A percentile compares a stretch with the other conserved stretches of the same genome.
Evolutionary conservation across 1,140 invertebrate genomes (phyloP).

Genomic region (Drosophila kanapiae): DNA sequence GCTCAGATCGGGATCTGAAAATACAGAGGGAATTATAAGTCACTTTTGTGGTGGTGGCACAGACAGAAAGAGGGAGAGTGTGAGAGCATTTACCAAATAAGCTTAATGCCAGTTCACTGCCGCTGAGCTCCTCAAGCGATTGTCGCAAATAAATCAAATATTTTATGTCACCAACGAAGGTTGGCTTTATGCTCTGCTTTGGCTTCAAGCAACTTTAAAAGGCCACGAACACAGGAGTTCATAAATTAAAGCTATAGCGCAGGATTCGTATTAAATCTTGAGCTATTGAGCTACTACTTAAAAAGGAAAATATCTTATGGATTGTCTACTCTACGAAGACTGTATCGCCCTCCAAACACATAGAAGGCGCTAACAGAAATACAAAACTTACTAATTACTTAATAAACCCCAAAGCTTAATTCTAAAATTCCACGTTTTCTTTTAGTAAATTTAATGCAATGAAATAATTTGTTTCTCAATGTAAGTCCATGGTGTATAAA

Average conservation of each 20-base stretch:
- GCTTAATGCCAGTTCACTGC: constrained; percentile 12
- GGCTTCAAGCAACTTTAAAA: constrained; percentile 1
- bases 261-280: background rate
- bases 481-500: too few relatives aligned
- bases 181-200: background rate
- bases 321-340: too few relatives aligned
- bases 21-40: constrained; percentile 11
- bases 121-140: constrained; percentile 14
- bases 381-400: too few relatives aligned
- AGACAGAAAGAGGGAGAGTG: background rate
- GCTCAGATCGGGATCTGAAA: background rate
- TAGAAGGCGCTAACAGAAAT: too few relatives aligned
- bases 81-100: constrained; percentile 11
- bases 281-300: too few relatives aligned
- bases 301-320: too few relatives aligned
- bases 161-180: background rate
- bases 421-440: too few relatives aligned
- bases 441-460: too few relatives aligned
- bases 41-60: constrained; percentile 2
- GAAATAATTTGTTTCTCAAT: too few relatives aligned
- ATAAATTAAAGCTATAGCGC: background rate
- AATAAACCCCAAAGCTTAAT: too few relatives aligned
- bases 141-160: constrained; percentile 15
- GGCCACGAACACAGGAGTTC: background rate
- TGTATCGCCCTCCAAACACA: too few relatives aligned